Evolutionary conservation across 2,888 invertebrate genomes (phyloP), one percentile per base, ranked within the genome.

Genomic region (Cremastinae sp.): DNA sequence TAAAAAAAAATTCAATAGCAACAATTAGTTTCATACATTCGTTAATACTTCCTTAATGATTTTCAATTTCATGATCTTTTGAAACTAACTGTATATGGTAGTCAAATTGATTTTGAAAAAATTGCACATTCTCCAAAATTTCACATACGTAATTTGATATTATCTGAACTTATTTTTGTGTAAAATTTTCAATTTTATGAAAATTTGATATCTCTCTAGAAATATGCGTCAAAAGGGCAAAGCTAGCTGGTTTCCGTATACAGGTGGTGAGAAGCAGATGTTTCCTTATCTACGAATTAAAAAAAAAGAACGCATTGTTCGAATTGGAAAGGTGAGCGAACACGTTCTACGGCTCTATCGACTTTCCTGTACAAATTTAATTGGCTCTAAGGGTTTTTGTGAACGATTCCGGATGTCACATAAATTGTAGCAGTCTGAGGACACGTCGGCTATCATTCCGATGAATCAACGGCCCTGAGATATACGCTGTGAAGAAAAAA

Each of bases 401-500:
- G 56, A 83, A 85, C 85, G 84, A 82, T 59, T 53, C 56, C 58
- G 62, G 58, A 80, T 83, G 84, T 81, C 85, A 82, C 86, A 86
- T 86, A 86, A 86, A 86, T 86, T 47, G 66, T 68, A 68, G 20
- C 47, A 85, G 51, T 45, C 75, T 28, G 12, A 51, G 41, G 73
- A 71, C 9, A 64, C 71, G 53, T 49, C 66, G 66, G 61, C 66
- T 41, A 49, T 56, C 54, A 41, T 22, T 38, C 47, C 28, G 38
- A 12, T 18, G 58, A 38, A 43, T 53, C 66, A 8, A 12, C 36
- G 18, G 14, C 18, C 61, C 34, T 22, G 14, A 34, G n/a, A 8
- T 18, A 28, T 3, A n/a, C n/a, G 2, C 41, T 36, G 43, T 53
- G 34, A 22, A 54, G 10, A 28, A 51, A 38, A 18, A 22, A 8